These are phyloP conservation scores for Rhodeus uyekii DNA, from an alignment of 2,797 vertebrate genomes.

Conservation along the genomic window DNA sequence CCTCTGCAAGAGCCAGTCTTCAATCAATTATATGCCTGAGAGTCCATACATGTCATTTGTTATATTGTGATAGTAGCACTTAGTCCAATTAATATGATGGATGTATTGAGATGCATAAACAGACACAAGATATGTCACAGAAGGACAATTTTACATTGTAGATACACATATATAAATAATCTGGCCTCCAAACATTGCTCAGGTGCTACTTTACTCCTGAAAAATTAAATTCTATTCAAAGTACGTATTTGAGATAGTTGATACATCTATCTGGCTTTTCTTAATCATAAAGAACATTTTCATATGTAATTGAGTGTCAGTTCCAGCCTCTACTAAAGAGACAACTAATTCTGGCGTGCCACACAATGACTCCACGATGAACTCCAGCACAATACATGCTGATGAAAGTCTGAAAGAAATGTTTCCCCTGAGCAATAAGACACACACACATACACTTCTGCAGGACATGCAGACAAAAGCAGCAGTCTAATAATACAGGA, in stretches of 20 bases:
- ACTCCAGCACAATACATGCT: conserved; percentile 13
- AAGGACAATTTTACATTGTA: background rate
- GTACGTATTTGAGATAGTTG: background rate
- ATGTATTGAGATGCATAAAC: background rate
- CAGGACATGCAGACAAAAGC: conserved; percentile 35
- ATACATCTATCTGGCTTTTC: background rate
- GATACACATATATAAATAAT: no score
- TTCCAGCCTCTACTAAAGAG: conserved; percentile 9
- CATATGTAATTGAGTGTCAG: conserved; percentile 26
- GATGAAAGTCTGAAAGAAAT: conserved; percentile 17
- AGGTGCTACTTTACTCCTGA: conserved; percentile 11
- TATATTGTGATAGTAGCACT: background rate
- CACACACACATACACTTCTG: conserved; percentile 16
- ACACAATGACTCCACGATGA: conserved; percentile 24
- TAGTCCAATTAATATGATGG: conserved; percentile 14
- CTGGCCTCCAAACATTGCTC: background rate
- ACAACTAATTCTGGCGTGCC: background rate
- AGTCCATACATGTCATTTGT: background rate
- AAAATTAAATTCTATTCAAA: background rate
- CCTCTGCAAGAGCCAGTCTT: background rate
- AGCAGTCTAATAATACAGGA: conserved; percentile 41
- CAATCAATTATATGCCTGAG: background rate
- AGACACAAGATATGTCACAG: background rate
- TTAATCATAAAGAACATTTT: background rate
- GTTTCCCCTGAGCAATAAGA: background rate